A percentile compares a stretch with the other conserved stretches of the same genome.
Evolutionary conservation across 2,113 vertebrate genomes (phyloP).

Genomic region (Hypomesus transpacificus): DNA sequence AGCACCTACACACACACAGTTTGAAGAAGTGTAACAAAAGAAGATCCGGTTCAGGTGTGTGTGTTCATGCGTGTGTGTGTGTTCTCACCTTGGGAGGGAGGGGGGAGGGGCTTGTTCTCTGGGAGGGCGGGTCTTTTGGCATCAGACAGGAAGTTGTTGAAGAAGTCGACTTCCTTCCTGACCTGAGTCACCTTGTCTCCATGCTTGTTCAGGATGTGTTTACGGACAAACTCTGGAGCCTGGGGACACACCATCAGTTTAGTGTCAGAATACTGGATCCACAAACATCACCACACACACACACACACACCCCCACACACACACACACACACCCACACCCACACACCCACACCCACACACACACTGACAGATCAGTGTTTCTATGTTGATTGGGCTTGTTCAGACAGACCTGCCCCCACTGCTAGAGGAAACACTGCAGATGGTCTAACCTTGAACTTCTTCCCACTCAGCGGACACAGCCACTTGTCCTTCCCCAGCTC

Average conservation of each 20-base stretch:
- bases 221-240: conserved; percentile 94
- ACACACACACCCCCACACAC: conserved; percentile 2
- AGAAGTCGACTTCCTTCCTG: conserved; percentile 86
- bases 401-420: no score
- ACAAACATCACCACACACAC: background rate
- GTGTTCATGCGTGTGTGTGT: no score
- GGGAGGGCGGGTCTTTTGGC: conserved; percentile 84
- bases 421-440: no score
- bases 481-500: conserved; percentile 94
- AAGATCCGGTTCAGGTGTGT: no score
- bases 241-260: conserved; percentile 31
- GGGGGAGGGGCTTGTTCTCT: conserved; percentile 83
- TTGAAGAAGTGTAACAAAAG: no score
- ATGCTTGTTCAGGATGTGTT: conserved; percentile 92
- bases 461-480: conserved; percentile 90
- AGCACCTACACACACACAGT: conserved; percentile 12
- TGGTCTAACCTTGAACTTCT: conserved; percentile 82
- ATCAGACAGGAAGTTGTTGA: conserved; percentile 88
- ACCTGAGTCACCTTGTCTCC: conserved; percentile 85
- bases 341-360: background rate
- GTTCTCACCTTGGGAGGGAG: conserved; percentile 72
- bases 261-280: background rate
- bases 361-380: no score
- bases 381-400: no score
- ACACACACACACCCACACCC: background rate